Evolutionary conservation across 1,140 invertebrate genomes (phyloP).

Genomic region (Drosophila kurseongensis): DNA sequence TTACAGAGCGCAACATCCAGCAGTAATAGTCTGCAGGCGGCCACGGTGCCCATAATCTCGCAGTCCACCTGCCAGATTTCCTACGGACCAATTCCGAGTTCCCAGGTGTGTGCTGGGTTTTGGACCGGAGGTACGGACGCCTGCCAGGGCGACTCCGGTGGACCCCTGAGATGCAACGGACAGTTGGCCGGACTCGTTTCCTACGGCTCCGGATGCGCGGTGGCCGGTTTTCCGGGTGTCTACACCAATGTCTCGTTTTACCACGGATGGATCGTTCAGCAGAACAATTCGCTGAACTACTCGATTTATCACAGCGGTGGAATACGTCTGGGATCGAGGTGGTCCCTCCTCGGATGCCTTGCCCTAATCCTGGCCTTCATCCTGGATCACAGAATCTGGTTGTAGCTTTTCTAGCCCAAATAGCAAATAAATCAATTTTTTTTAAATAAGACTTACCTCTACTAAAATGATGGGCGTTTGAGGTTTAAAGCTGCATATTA

Average conservation of each 20-base stretch:
- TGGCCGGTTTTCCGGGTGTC: conserved; percentile 86
- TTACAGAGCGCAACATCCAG: conserved; percentile 11
- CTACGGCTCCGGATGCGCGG: conserved; percentile 87
- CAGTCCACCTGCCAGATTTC: conserved; percentile 23
- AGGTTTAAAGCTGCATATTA: no score
- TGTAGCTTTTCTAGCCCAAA: not conserved
- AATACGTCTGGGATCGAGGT: not conserved
- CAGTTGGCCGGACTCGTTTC: conserved; percentile 85
- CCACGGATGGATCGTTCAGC: conserved; percentile 85
- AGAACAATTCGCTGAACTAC: conserved; percentile 60
- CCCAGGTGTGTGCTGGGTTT: conserved; percentile 64
- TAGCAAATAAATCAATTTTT: conserved; percentile 17
- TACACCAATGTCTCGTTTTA: conserved; percentile 88
- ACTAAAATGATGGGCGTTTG: no score
- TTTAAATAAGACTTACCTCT: not conserved
- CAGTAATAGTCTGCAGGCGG: conserved; percentile 44
- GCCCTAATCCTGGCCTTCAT: conserved; percentile 9
- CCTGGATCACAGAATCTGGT: not conserved
- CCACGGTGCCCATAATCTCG: conserved; percentile 41
- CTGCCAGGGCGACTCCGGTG: conserved; percentile 83
- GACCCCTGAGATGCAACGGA: conserved; percentile 66
- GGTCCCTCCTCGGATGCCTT: not conserved
- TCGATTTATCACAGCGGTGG: conserved; percentile 32
- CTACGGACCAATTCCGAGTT: conserved; percentile 19
- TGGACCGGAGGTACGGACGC: conserved; percentile 61